Conservation (phyloP, 1,140 invertebrate species). For the Drosophila jambulina region DNA sequence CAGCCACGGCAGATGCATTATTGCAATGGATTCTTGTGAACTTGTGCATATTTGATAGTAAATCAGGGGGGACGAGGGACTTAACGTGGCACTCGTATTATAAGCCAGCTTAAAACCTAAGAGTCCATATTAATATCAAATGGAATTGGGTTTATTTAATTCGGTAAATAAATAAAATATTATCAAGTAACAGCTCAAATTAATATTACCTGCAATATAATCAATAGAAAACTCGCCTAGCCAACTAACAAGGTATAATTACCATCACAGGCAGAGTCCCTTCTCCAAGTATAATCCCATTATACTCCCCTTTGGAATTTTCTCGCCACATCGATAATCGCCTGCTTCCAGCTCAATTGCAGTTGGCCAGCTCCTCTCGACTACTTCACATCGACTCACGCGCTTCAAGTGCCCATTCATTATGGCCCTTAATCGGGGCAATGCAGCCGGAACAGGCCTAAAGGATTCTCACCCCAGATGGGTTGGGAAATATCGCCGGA, state of each 20-base stretch:
- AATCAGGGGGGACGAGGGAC: neutral
- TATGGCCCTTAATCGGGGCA: slow-evolving; percentile 30
- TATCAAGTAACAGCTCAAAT: neutral
- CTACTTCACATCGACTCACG: slow-evolving; percentile 34
- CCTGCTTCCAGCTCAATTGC: slow-evolving; percentile 14
- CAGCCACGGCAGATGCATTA: neutral
- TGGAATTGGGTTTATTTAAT: neutral
- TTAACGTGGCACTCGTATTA: neutral
- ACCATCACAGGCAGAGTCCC: neutral
- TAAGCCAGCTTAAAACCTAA: neutral
- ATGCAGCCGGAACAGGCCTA: slow-evolving; percentile 13
- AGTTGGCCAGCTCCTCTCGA: slow-evolving; percentile 16
- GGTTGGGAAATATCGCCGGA: slow-evolving; percentile 1
- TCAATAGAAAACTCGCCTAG: too few relatives aligned
- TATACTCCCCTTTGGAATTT: neutral
- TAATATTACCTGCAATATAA: too few relatives aligned
- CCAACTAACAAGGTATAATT: slow-evolving; percentile 1
- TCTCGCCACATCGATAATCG: slow-evolving; percentile 19
- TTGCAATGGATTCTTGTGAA: slow-evolving; percentile 20
- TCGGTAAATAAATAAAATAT: neutral
- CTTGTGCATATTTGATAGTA: neutral
- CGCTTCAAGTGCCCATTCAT: slow-evolving; percentile 41
- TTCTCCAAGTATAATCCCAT: neutral
- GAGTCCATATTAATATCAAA: too few relatives aligned
- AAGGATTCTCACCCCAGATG: slow-evolving; percentile 20